A percentile compares a stretch with the other conserved stretches of the same genome.
Conservation (phyloP, 2,888 invertebrate genomes). For the Lepidocyrtoides sp. region DNA sequence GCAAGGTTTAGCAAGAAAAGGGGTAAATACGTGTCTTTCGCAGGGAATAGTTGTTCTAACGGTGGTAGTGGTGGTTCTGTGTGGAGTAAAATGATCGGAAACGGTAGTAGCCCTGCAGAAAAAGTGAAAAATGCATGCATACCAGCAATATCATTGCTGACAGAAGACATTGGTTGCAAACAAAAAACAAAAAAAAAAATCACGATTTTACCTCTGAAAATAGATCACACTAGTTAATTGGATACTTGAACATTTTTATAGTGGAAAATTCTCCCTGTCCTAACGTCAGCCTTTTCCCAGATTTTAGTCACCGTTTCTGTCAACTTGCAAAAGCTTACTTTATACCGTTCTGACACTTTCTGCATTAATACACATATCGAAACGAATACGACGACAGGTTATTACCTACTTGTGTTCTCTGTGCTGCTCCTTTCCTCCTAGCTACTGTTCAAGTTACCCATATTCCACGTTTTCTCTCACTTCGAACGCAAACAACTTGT, state of each 20-base stretch:
- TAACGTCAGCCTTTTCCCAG: conserved; percentile 30
- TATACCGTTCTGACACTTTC: not conserved
- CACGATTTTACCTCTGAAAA: conserved; percentile 47
- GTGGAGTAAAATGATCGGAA: not conserved
- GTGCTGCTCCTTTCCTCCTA: not conserved
- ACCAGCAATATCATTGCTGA: not conserved
- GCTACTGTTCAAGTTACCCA: conserved; percentile 49
- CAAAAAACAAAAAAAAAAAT: not conserved
- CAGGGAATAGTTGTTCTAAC: conserved; percentile 24
- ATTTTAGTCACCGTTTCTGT: too few species aligned
- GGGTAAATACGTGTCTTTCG: conserved; percentile 27
- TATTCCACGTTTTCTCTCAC: conserved; percentile 51
- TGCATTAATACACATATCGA: not conserved
- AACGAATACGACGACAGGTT: not conserved
- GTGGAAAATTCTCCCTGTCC: conserved; percentile 38
- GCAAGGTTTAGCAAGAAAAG: conserved; percentile 19
- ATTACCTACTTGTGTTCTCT: not conserved
- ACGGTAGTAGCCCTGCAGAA: not conserved
- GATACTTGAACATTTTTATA: too few species aligned
- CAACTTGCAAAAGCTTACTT: too few species aligned
- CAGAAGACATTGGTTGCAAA: not conserved
- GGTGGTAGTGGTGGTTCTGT: not conserved
- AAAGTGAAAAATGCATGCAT: conserved; percentile 2
- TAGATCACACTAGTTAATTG: not conserved
- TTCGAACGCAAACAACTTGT: conserved; percentile 54